Percentiles rank a stretch among this genome's conserved stretches.
These are phyloP conservation scores for Tiphia femorata DNA, from an alignment of 2,888 invertebrate species.

Conservation along the genomic window DNA sequence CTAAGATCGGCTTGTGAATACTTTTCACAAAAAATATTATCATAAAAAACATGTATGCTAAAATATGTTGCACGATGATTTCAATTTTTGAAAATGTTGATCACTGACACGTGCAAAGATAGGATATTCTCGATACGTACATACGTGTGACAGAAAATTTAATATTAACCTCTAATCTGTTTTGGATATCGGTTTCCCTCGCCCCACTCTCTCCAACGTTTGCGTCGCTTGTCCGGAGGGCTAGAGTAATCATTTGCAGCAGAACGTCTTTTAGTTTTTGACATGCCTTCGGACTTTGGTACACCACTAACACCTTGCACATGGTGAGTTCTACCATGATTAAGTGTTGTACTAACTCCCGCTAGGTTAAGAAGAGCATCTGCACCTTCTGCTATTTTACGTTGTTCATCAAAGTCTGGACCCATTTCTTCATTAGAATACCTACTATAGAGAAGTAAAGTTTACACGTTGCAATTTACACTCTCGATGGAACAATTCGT, in stretches of 20 bases:
- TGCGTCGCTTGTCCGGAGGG: constrained; percentile 57
- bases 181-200: constrained; percentile 64
- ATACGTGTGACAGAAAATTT: constrained; percentile 23
- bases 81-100: no score
- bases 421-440: constrained; percentile 51
- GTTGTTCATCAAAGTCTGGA: constrained; percentile 76
- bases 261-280: constrained; percentile 49
- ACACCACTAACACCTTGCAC: constrained; percentile 30
- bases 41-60: no score
- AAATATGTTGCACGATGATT: no score
- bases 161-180: constrained; percentile 61
- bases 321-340: constrained; percentile 47
- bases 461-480: not conserved
- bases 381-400: constrained; percentile 83
- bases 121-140: not conserved
- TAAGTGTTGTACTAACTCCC: constrained; percentile 70
- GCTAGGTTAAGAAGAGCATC: constrained; percentile 84
- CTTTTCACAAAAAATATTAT: no score
- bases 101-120: no score
- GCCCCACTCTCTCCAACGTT: constrained; percentile 65
- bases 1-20: no score
- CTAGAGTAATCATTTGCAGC: constrained; percentile 55
- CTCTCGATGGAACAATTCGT: not conserved
- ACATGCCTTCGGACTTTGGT: constrained; percentile 45
- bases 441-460: constrained; percentile 41